phyloP scores from a whole-genome alignment of 2,888 invertebrate species.

The Rhingia campestris region DNA sequence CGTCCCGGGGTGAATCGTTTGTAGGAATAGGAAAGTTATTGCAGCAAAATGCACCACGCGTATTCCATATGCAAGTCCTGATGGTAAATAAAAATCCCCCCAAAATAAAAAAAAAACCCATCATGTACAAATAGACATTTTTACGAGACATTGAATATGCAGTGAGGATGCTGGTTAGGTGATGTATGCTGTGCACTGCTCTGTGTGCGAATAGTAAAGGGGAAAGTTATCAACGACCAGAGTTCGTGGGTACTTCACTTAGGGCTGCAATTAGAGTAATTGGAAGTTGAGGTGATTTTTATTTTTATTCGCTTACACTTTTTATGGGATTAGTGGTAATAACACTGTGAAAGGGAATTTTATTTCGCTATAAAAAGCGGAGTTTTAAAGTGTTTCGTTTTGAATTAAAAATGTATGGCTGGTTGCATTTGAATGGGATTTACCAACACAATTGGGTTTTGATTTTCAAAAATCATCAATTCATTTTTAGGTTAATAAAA shows the following conservation, averaged over 20 bases:
- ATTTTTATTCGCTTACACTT: slow-evolving; percentile 19
- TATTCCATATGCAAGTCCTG: slow-evolving; percentile 28
- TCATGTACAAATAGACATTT: slow-evolving; percentile 15
- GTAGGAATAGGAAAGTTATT: slow-evolving; percentile 38
- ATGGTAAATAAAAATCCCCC: slow-evolving; percentile 29
- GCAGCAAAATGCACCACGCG: slow-evolving; percentile 53
- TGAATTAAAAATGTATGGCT: no score
- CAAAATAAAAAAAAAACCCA: slow-evolving; percentile 16
- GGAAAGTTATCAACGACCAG: slow-evolving; percentile 35
- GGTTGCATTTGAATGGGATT: background rate
- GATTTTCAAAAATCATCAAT: no score
- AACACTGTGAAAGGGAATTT: background rate
- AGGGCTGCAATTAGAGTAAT: slow-evolving; percentile 65
- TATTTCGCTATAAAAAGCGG: background rate
- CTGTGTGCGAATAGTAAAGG: background rate
- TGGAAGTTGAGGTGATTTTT: slow-evolving; percentile 45
- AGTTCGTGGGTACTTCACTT: slow-evolving; percentile 27
- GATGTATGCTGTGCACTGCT: background rate
- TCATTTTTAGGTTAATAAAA: no score
- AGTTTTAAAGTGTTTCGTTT: background rate
- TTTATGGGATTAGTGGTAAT: slow-evolving; percentile 28
- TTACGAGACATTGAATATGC: slow-evolving; percentile 34
- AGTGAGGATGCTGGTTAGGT: background rate
- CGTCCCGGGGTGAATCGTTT: slow-evolving; percentile 12
- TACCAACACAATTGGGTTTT: background rate